Evolutionary conservation across 2,888 invertebrate species (phyloP).

Genomic region (Argyresthia albistria): DNA sequence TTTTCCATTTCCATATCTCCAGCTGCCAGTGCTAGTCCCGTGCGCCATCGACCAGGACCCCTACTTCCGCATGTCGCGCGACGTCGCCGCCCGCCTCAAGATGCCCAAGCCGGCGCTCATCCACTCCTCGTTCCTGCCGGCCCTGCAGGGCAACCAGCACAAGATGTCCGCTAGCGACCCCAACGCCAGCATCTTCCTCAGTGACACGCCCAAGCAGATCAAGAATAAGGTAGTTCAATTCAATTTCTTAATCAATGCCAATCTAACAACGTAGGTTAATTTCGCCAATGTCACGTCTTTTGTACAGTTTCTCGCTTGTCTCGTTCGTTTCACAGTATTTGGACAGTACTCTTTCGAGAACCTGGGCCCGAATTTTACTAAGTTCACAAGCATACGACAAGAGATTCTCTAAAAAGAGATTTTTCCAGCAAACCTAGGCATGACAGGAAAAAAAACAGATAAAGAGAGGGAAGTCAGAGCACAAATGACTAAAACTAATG

Average conservation of each 20-base stretch:
- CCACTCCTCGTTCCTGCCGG: slow-evolving; percentile 93
- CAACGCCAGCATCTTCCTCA: slow-evolving; percentile 95
- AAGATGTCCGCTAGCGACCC: slow-evolving; percentile 99
- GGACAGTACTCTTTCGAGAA: no score
- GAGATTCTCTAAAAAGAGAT: no score
- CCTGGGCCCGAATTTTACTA: no score
- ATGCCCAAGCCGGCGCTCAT: slow-evolving; percentile 89
- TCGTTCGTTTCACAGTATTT: no score
- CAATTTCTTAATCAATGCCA: neutral
- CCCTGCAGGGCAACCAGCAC: slow-evolving; percentile 95
- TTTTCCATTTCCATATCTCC: neutral
- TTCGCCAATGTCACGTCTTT: no score
- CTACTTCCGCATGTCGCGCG: slow-evolving; percentile 98
- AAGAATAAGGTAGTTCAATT: slow-evolving; percentile 66
- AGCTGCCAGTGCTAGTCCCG: slow-evolving; percentile 82
- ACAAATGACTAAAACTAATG: no score
- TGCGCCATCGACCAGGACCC: slow-evolving; percentile 99
- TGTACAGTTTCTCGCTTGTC: no score
- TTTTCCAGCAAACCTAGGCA: no score
- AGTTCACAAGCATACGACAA: no score
- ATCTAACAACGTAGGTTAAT: no score
- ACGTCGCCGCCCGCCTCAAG: slow-evolving; percentile 95
- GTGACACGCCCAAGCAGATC: slow-evolving; percentile 94
- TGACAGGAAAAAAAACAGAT: no score
- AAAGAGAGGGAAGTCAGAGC: no score